Conservation (phyloP, 2,113 vertebrate species). For the Nettapus auritus region DNA sequence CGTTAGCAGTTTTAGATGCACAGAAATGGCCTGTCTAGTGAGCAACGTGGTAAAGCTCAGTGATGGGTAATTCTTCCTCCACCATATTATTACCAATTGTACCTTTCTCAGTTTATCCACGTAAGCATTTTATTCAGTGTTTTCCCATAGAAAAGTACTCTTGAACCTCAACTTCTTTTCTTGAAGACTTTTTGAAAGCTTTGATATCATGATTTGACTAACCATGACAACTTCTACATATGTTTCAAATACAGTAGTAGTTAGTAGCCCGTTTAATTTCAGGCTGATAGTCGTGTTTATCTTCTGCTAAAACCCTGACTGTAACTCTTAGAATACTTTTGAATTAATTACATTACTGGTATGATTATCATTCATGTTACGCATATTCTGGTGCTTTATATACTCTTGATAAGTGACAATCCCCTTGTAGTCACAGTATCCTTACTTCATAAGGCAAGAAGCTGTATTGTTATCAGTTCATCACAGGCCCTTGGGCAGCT, state of each 20-base stretch:
- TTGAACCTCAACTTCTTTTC: background rate
- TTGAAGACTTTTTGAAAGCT: background rate
- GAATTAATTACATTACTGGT: background rate
- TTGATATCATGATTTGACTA: background rate
- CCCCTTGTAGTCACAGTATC: background rate
- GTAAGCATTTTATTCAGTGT: background rate
- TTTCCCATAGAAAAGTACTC: background rate
- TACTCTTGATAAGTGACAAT: background rate
- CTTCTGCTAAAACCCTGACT: background rate
- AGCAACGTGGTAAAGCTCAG: background rate
- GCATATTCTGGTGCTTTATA: background rate
- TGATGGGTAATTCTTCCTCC: background rate
- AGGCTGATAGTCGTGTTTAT: background rate
- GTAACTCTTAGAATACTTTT: background rate
- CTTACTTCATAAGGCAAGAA: background rate
- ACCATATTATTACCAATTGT: accelerated
- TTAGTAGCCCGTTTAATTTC: background rate
- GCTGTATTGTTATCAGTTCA: background rate
- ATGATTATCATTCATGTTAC: background rate
- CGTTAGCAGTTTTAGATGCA: background rate
- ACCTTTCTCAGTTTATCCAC: background rate
- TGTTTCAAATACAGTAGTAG: background rate
- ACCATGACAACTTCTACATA: background rate
- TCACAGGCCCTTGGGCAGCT: background rate
- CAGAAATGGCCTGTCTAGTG: background rate